These are phyloP conservation scores for Odontothrips loti DNA, from an alignment of 2,888 invertebrate species.

Conservation along the genomic window DNA sequence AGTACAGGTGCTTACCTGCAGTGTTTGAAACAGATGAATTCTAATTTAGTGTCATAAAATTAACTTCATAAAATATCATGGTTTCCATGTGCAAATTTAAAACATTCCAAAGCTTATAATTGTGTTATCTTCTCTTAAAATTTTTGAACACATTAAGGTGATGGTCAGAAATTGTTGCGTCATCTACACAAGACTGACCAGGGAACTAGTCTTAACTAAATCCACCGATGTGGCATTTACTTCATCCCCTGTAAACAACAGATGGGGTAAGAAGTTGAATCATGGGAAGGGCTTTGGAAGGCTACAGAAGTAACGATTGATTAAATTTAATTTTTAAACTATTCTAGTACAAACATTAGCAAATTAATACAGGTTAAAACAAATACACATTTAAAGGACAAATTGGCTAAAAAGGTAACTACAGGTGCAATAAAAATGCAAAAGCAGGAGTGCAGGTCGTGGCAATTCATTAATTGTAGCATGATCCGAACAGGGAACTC, in stretches of 20 bases:
- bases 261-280: background rate
- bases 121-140: background rate
- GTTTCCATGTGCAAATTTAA: background rate
- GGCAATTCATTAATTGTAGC: background rate
- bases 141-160: constrained; percentile 16
- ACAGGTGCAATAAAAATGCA: constrained; percentile 10
- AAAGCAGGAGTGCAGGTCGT: background rate
- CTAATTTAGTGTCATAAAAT: too few relatives aligned
- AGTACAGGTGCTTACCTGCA: background rate
- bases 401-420: constrained; percentile 7
- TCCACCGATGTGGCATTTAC: background rate
- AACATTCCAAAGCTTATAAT: background rate
- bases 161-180: background rate
- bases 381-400: background rate
- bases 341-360: background rate
- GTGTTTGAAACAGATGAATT: too few relatives aligned
- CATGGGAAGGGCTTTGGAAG: background rate
- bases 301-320: background rate
- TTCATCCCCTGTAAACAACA: constrained; percentile 16
- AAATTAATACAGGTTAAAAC: background rate
- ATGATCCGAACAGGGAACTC: too few relatives aligned
- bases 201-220: constrained; percentile 11
- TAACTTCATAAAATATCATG: too few relatives aligned
- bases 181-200: constrained; percentile 4
- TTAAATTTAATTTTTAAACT: background rate